Percentiles rank a stretch among this genome's conserved stretches.
phyloP scores from a whole-genome alignment of 2,113 vertebrate genomes.

The Misgurnus anguillicaudatus region DNA sequence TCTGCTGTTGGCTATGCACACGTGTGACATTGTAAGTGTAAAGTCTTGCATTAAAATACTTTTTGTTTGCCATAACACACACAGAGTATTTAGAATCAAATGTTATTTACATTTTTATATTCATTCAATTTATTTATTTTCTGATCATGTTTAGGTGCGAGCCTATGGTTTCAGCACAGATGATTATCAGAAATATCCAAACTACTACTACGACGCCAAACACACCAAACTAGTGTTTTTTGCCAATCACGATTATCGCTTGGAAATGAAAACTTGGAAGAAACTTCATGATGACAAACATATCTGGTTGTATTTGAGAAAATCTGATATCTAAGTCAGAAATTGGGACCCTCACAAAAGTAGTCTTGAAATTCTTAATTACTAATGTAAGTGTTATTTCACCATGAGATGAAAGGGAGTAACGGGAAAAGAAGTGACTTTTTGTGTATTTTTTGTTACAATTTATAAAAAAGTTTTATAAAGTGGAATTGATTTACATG shows the following conservation, averaged over 20 bases:
- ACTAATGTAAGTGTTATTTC: background rate
- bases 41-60: too few species aligned
- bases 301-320: slow-evolving; percentile 77
- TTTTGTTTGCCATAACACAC: too few species aligned
- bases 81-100: too few species aligned
- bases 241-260: slow-evolving; percentile 78
- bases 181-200: slow-evolving; percentile 72
- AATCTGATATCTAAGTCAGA: background rate
- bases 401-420: too few species aligned
- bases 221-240: slow-evolving; percentile 74
- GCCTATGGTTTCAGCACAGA: slow-evolving; percentile 86
- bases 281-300: slow-evolving; percentile 75
- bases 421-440: too few species aligned
- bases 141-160: slow-evolving; percentile 71
- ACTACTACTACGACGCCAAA: slow-evolving; percentile 78
- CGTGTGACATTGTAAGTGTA: slow-evolving; percentile 82
- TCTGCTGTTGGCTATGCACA: slow-evolving; percentile 85
- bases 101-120: too few species aligned
- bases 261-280: slow-evolving; percentile 81
- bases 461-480: too few species aligned
- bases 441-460: too few species aligned
- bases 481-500: too few species aligned
- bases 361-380: too few species aligned
- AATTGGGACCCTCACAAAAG: too few species aligned
- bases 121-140: background rate